Base-by-base conservation (phyloP, 2,113 vertebrate species). In the Paradoxurus hermaphroditus region DNA sequence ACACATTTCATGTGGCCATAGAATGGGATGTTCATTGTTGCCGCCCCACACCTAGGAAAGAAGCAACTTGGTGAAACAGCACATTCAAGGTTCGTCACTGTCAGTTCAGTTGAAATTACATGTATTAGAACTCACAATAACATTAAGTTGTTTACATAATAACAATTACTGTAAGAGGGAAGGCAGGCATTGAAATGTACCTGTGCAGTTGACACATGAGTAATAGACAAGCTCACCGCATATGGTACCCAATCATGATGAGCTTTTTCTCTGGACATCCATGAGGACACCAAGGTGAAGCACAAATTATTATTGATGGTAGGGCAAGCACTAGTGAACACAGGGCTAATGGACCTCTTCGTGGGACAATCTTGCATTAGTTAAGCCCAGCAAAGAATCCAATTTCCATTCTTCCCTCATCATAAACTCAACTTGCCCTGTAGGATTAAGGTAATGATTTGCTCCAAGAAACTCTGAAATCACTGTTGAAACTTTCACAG, bases 91-190 rank as follows among this genome's bases (percentile, higher is more conserved):
- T 41, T 91, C 86, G 62, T 49, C 89, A 72, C 23, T 68, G 56
- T 63, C 62, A 39, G 78, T 36, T 90, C 93, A 92, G 87, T n/a
- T 62, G 51, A 94, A 81, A 90, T 79, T 51, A 82, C 78, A 94
- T 12, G 31, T 23, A 72, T 84, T 27, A 72, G 62, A 23, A 65
- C 62, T 92, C 84, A 44, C 59, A 78, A 86, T 86, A 51, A 44
- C 59, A 78, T 90, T 86, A 51, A 44, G 63, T 67, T 96, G 81
- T 95, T 94, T 86, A 83, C 88, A 79, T 44, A 68, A 67, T 83
- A 82, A 73, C 75, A 94, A 56, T 93, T 83, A 91, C 25, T 31
- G 1, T 34, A 23, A 65, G 90, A 84, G 72, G 78, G 62, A 72
- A 86, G 51, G 11, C 15, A 53, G 72, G 81, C 41, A 6, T 7